Conservation (phyloP, 2,888 invertebrate species). For the Drosophila anceps region DNA sequence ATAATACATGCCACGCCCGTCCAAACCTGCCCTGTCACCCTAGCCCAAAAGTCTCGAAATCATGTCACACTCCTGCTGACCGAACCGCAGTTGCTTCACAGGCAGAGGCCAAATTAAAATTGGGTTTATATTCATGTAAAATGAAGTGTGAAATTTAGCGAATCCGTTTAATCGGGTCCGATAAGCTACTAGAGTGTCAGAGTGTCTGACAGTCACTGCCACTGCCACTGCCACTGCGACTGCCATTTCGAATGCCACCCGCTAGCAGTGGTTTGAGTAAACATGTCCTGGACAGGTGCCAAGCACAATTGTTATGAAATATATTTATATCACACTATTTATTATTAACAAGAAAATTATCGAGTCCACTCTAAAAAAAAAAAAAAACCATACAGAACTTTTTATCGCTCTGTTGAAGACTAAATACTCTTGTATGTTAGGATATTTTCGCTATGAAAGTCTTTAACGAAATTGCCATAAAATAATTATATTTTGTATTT, state of each 20-base stretch:
- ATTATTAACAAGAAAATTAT: conserved; percentile 6
- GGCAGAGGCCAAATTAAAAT: conserved; percentile 44
- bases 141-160: conserved; percentile 82
- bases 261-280: not conserved
- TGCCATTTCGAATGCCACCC: conserved; percentile 35
- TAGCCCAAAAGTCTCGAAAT: not conserved
- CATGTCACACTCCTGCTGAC: conserved; percentile 22
- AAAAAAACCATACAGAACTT: not conserved
- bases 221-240: conserved; percentile 41
- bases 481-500: not conserved
- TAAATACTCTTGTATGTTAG: not conserved
- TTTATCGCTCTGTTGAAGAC: too few species aligned
- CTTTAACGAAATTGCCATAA: not conserved
- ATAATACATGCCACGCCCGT: conserved; percentile 55
- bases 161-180: conserved; percentile 73
- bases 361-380: conserved; percentile 4
- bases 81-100: conserved; percentile 22
- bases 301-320: conserved; percentile 20
- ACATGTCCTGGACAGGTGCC: conserved; percentile 54
- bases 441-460: not conserved
- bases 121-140: conserved; percentile 70
- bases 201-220: conserved; percentile 27
- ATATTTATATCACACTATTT: conserved; percentile 1
- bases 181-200: conserved; percentile 55
- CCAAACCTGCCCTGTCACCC: not conserved